Evolutionary conservation across 2,797 vertebrate species (phyloP), one percentile per base, ranked within the genome.

Genomic region (Tarsius wallacei): DNA sequence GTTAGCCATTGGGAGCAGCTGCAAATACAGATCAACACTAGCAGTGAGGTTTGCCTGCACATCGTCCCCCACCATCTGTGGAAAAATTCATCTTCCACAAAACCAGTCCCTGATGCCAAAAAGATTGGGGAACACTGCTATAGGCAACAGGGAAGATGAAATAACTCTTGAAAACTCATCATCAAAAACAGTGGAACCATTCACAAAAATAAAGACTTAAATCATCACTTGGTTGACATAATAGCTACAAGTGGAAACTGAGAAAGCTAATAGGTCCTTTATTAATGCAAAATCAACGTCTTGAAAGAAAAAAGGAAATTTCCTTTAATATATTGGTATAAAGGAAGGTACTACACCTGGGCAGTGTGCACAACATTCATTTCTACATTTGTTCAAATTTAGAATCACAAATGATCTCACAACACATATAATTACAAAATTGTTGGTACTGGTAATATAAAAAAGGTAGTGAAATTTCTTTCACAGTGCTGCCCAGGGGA

Each of bases 391-490:
- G 51, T 68, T 97, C 61, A 93, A 80, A 81, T 36, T 76, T 36
- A 51, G 90, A 94, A 84, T 77, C 68, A 61, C 63, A 96, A 87
- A 17, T 33, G 47, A 89, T 19, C 88, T 49, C 31, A 88, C 26
- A 94, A 78, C 31, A 94, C 24, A 66, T n/a, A 64, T 33, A 90
- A 86, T 6, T 71, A 21, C 42, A 93, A 93, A 90, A 88, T 36
- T 47, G 51, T 82, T 85, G 51, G 10, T 68, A 85, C 51, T 31
- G 86, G 47, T 57, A 87, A 87, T n/a, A 80, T 31, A 91, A n/a
- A 78, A 71, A 82, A n/a, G 8, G 49, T 49, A 84, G 82, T 33
- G 61, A 83, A 88, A 33, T 80, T 90, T 80, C 59, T 90, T 90
- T 93, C 14, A 64, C 1, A 31, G 68, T 49, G 33, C 68, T 95